Evolutionary conservation across 2,797 vertebrate species (phyloP), one percentile per base, ranked within the genome.

Genomic region (Ataeniobius toweri): DNA sequence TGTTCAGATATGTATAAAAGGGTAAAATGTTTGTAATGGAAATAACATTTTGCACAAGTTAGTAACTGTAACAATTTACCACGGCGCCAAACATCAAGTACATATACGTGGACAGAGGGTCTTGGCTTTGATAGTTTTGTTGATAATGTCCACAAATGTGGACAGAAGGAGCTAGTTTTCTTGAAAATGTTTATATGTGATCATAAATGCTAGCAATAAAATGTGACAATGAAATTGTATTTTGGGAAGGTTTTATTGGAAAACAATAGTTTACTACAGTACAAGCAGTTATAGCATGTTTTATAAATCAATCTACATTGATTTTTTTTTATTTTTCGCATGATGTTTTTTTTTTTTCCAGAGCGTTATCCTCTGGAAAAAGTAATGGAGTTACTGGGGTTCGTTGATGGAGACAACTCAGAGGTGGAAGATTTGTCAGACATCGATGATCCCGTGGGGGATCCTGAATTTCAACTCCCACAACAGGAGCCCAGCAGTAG

Each of bases 141-240:
- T 31, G 71, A 41, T 56, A 0, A 73, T 53, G 14, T 36, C 13
- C 28, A 36, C 61, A 63, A 31, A 56, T 56, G 71, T 73, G 13
- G 20, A 46, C 36, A 44, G 41, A 41, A 5, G 59, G 12, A 63
- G 4, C n/a, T 16, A 16, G 31, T 31, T 31, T 31, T 31, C 31
- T 31, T 31, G 31, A 31, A 31, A 31, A 31, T 31, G 31, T 31
- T 3, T 31, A 28, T 63, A 12, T 61, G 65, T 67, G 73, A 76
- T 59, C 55, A 74, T 36, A 77, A 55, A 50, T 70, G 59, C 63
- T 79, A 39, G 51, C 73, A 48, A 70, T 24, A 70, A 71, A 73
- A 73, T 56, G 61, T 65, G 26, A 56, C 7, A 55, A 39, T 39
- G 3, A 44, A 44, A 44, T 28, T 50, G 14, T 26, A 68, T 39